Percentiles rank a stretch among this genome's conserved stretches.
These are phyloP conservation scores for Silurus glanis DNA, from an alignment of 2,113 vertebrate genomes.

Conservation along the genomic window DNA sequence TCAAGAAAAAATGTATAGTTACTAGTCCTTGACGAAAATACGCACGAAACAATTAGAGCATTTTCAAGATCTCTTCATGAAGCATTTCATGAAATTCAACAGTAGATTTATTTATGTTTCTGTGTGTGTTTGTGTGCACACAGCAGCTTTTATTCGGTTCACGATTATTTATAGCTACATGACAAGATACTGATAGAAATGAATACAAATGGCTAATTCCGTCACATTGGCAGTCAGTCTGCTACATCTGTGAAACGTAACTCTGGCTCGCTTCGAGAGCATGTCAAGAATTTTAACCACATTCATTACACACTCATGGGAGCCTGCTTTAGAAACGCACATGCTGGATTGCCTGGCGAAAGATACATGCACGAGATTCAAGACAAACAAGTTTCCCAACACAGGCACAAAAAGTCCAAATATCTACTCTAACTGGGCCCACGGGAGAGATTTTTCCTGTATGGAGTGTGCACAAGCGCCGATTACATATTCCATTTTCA, in stretches of 20 bases:
- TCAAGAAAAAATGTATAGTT: neutral
- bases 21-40: neutral
- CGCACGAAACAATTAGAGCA: neutral
- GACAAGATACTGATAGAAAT: neutral
- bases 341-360: slow-evolving; percentile 11
- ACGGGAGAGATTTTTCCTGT: neutral
- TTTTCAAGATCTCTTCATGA: neutral
- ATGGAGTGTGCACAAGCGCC: neutral
- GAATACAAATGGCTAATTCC: slow-evolving; percentile 14
- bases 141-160: neutral
- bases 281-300: slow-evolving; percentile 24
- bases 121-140: neutral
- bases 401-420: slow-evolving; percentile 9
- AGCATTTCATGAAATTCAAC: neutral
- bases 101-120: neutral
- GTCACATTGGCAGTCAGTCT: slow-evolving; percentile 4
- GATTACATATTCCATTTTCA: neutral
- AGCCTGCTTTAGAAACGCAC: slow-evolving; percentile 21
- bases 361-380: slow-evolving; percentile 3
- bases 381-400: slow-evolving; percentile 41
- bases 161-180: slow-evolving; percentile 24
- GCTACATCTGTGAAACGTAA: slow-evolving; percentile 29
- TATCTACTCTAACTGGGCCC: slow-evolving; percentile 1
- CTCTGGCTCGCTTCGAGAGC: slow-evolving; percentile 22
- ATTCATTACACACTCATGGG: slow-evolving; percentile 36